Percentiles rank a stretch among this genome's conserved stretches.
Conservation (phyloP, 2,797 vertebrate genomes). For the Tamandua tetradactyla region DNA sequence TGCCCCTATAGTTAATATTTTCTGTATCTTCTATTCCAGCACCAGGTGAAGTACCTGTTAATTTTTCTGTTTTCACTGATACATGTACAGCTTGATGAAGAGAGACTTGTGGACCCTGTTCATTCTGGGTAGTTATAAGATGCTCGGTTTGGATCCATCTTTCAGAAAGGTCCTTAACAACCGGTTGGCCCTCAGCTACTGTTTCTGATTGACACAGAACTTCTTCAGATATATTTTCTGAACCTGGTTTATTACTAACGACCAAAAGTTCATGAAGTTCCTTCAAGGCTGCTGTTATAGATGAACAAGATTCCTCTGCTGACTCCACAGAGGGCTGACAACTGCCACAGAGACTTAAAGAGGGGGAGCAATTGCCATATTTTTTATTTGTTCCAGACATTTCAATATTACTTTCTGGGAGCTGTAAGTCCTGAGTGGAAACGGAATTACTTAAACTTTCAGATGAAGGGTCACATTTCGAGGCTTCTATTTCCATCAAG, state of each 20-base stretch:
- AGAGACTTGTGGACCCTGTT: slow-evolving; percentile 57
- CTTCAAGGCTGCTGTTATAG: slow-evolving; percentile 93
- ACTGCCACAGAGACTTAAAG: slow-evolving; percentile 37
- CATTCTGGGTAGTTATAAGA: neutral
- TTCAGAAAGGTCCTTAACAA: slow-evolving; percentile 49
- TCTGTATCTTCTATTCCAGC: neutral
- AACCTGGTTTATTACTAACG: slow-evolving; percentile 86
- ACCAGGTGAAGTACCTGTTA: neutral
- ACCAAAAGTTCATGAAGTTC: slow-evolving; percentile 95
- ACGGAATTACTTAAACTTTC: neutral
- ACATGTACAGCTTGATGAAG: neutral
- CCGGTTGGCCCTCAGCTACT: neutral
- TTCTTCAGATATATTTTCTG: slow-evolving; percentile 68
- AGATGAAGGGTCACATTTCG: slow-evolving; percentile 35
- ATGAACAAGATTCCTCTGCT: slow-evolving; percentile 85
- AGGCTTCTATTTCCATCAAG: slow-evolving; percentile 76
- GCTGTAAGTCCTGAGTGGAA: neutral
- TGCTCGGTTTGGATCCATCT: neutral
- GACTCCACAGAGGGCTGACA: slow-evolving; percentile 66
- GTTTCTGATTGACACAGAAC: slow-evolving; percentile 43
- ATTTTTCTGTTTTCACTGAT: slow-evolving; percentile 33
- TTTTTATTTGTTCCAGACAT: slow-evolving; percentile 37
- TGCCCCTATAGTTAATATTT: neutral
- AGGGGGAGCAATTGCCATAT: slow-evolving; percentile 34
- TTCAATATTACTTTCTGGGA: slow-evolving; percentile 53